Conservation (phyloP, 2,113 vertebrate genomes). For the Protomyctophum bolini region DNA sequence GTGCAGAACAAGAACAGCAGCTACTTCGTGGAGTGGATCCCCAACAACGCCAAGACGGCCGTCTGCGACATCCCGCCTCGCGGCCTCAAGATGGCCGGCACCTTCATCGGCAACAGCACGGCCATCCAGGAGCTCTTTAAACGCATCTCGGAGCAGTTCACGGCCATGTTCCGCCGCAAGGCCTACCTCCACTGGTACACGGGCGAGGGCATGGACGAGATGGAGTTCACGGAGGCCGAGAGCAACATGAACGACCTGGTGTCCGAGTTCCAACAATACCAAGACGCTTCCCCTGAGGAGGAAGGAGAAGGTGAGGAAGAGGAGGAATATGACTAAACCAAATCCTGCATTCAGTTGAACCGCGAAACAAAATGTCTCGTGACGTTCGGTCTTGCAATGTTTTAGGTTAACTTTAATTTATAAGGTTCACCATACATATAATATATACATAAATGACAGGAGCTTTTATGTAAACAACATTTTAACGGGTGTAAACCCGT, state of each 20-base stretch:
- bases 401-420: too few relatives aligned
- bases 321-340: too few relatives aligned
- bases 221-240: slow-evolving; percentile 92
- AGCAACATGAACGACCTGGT: slow-evolving; percentile 92
- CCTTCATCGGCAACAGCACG: slow-evolving; percentile 95
- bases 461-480: too few relatives aligned
- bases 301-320: too few relatives aligned
- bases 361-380: too few relatives aligned
- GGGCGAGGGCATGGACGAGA: slow-evolving; percentile 90
- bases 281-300: slow-evolving; percentile 75
- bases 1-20: slow-evolving; percentile 97
- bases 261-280: slow-evolving; percentile 92
- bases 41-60: slow-evolving; percentile 95
- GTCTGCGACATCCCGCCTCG: slow-evolving; percentile 95
- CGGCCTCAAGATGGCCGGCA: slow-evolving; percentile 92
- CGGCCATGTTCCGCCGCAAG: slow-evolving; percentile 94
- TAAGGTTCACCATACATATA: too few relatives aligned
- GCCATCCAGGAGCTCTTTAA: slow-evolving; percentile 98
- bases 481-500: too few relatives aligned
- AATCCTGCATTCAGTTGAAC: too few relatives aligned
- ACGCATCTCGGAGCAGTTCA: slow-evolving; percentile 95
- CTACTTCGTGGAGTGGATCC: slow-evolving; percentile 98
- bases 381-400: too few relatives aligned
- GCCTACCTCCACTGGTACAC: slow-evolving; percentile 94
- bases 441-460: too few relatives aligned